Percentiles rank a stretch among this genome's conserved stretches.
These are phyloP conservation scores for Fratercula arctica DNA, from an alignment of 2,797 vertebrate genomes.

Conservation along the genomic window DNA sequence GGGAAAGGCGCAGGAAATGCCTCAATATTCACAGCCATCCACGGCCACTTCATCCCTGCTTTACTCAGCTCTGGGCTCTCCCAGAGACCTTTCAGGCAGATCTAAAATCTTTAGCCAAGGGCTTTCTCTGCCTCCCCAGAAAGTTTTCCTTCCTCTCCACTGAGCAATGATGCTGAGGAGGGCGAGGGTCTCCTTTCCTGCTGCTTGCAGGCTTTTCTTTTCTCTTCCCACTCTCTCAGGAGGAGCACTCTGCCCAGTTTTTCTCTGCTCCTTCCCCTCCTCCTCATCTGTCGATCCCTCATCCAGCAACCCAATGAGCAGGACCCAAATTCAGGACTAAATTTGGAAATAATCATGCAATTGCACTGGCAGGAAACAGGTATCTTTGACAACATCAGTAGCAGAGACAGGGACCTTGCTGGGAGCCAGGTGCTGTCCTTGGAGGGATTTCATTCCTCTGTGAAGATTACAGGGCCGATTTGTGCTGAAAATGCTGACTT, in stretches of 20 bases:
- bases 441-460: neutral
- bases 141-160: neutral
- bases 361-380: neutral
- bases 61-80: neutral
- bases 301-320: neutral
- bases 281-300: accelerated
- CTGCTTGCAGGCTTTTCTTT: neutral
- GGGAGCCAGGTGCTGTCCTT: neutral
- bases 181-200: neutral
- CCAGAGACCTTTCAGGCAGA: neutral
- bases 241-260: neutral
- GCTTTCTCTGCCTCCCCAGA: neutral
- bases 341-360: neutral
- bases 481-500: neutral
- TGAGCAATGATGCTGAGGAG: neutral
- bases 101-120: neutral
- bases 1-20: neutral
- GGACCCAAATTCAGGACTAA: neutral
- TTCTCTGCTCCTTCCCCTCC: neutral
- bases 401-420: neutral
- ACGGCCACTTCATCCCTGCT: neutral
- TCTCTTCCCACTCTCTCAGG: neutral
- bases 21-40: neutral
- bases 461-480: neutral
- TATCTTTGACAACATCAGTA: neutral